A percentile compares a stretch with the other conserved stretches of the same genome.
Evolutionary conservation across 1,140 invertebrate species (phyloP).

Genomic region (Cataglyphis hispanica): DNA sequence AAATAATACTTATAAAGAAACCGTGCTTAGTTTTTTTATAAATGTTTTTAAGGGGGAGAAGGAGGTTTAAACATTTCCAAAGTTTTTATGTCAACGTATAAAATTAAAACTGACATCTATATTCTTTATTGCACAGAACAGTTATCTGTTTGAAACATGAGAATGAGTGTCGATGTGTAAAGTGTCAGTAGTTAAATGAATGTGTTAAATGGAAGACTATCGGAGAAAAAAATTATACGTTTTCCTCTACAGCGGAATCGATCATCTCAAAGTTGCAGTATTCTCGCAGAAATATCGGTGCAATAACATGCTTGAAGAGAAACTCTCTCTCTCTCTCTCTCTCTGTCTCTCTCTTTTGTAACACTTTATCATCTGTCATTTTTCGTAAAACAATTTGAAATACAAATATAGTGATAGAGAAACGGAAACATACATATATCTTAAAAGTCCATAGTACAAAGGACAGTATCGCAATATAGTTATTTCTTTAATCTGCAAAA

Average conservation of each 20-base stretch:
- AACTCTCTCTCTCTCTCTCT: background rate
- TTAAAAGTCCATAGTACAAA: background rate
- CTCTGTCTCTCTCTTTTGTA: background rate
- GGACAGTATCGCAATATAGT: constrained; percentile 3
- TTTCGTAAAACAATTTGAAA: constrained; percentile 24
- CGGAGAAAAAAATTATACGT: constrained; percentile 19
- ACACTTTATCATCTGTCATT: constrained; percentile 43
- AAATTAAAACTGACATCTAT: background rate
- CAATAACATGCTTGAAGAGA: constrained; percentile 26
- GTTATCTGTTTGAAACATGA: constrained; percentile 26
- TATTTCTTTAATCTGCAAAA: too few relatives aligned
- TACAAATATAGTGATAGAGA: constrained; percentile 9
- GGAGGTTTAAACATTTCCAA: background rate
- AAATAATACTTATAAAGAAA: background rate
- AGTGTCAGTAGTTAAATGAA: constrained; percentile 51
- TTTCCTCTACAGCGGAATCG: constrained; percentile 35
- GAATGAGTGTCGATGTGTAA: constrained; percentile 31
- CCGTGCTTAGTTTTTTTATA: background rate
- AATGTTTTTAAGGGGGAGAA: background rate
- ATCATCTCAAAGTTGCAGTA: constrained; percentile 45
- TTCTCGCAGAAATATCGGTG: constrained; percentile 43
- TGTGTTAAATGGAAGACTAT: constrained; percentile 42
- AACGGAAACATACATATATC: constrained; percentile 3
- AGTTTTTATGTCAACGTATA: constrained; percentile 27
- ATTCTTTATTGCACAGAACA: constrained; percentile 11